Conservation (phyloP, 2,797 vertebrate species). For the Poliocrania exsul region DNA sequence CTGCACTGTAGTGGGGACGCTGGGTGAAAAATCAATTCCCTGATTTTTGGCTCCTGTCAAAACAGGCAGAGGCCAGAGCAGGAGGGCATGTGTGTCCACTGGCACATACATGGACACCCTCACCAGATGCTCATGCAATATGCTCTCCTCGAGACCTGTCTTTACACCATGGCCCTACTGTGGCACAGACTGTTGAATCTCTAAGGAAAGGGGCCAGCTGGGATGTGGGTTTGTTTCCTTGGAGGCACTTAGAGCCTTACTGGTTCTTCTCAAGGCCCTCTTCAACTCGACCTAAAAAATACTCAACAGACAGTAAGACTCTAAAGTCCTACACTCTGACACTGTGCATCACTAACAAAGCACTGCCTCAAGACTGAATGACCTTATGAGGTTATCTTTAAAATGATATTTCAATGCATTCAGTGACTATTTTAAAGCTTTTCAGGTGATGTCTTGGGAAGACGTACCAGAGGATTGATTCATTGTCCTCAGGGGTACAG, state of each 20-base stretch:
- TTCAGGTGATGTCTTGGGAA: background rate
- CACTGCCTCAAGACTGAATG: background rate
- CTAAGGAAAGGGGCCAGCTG: background rate
- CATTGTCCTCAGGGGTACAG: background rate
- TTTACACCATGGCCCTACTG: background rate
- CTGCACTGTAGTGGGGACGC: background rate
- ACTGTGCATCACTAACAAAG: background rate
- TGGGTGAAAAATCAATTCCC: constrained; percentile 2
- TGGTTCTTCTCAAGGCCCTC: background rate
- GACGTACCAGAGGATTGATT: background rate
- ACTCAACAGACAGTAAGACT: background rate
- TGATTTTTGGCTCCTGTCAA: background rate
- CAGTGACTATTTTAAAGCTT: background rate
- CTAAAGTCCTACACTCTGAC: background rate
- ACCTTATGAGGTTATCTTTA: background rate
- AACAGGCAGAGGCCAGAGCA: background rate
- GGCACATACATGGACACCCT: background rate
- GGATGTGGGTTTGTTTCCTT: background rate
- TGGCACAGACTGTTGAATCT: background rate
- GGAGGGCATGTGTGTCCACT: background rate
- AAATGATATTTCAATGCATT: background rate
- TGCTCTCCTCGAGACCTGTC: background rate
- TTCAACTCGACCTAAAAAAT: background rate
- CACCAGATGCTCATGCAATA: background rate
- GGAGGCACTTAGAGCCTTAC: background rate